A percentile compares a stretch with the other conserved stretches of the same genome.
These are phyloP conservation scores for Calephelis perditalis DNA, from an alignment of 2,888 invertebrate genomes.

Conservation along the genomic window DNA sequence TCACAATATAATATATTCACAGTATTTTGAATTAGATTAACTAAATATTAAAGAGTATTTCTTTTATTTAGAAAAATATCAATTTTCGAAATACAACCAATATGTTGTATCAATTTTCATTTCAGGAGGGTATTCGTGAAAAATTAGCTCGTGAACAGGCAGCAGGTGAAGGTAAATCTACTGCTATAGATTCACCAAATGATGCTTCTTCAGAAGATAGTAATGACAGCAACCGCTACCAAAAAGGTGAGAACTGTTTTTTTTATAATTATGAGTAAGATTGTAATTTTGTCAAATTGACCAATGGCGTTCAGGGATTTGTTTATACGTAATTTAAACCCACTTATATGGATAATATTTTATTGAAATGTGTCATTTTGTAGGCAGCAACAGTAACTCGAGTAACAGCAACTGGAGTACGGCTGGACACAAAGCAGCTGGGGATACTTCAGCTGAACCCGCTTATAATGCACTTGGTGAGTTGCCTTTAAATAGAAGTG, in stretches of 20 bases:
- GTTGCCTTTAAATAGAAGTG: not conserved
- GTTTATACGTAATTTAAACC: too few species aligned
- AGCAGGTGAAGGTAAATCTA: constrained; percentile 64
- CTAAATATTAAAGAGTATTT: too few species aligned
- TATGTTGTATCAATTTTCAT: not conserved
- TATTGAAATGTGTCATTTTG: constrained; percentile 12
- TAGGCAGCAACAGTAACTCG: constrained; percentile 65
- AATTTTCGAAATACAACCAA: not conserved
- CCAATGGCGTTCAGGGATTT: too few species aligned
- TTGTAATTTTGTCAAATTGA: too few species aligned
- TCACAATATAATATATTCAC: too few species aligned
- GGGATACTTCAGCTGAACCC: constrained; percentile 42
- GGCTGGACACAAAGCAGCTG: constrained; percentile 17
- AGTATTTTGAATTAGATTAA: too few species aligned
- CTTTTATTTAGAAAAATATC: too few species aligned
- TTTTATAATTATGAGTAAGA: not conserved
- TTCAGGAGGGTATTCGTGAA: constrained; percentile 91
- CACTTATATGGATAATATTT: not conserved
- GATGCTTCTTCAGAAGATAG: constrained; percentile 97
- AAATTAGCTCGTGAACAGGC: constrained; percentile 85
- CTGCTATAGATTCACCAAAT: constrained; percentile 89
- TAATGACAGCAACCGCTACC: constrained; percentile 90
- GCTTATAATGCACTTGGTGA: constrained; percentile 58
- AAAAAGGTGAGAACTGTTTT: constrained; percentile 74
- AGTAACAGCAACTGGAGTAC: constrained; percentile 60